Evolutionary conservation across 1,140 invertebrate species (phyloP).

Genomic region (Listronotus bonariensis): DNA sequence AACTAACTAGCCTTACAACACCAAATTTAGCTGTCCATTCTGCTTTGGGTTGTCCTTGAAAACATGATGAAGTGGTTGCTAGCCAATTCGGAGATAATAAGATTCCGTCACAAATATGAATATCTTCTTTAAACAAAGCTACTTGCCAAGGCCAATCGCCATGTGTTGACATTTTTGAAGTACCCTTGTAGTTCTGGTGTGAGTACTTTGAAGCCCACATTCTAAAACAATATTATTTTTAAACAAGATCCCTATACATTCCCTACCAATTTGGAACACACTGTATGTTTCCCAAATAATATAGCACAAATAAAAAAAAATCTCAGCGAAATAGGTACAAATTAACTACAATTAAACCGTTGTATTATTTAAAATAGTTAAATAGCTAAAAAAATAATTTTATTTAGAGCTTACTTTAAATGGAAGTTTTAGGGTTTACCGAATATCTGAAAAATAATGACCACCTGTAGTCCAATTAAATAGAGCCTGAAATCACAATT

Average conservation of each 20-base stretch:
- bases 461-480: too few species aligned
- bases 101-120: constrained; percentile 87
- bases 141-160: constrained; percentile 92
- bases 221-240: constrained; percentile 58
- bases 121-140: constrained; percentile 78
- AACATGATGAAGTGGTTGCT: constrained; percentile 85
- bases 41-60: constrained; percentile 84
- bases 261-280: too few species aligned
- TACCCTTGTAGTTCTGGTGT: constrained; percentile 57
- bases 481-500: too few species aligned
- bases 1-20: constrained; percentile 73
- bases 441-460: too few species aligned
- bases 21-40: constrained; percentile 83
- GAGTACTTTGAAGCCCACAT: constrained; percentile 74
- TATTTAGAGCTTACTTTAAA: too few species aligned
- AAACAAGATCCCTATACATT: too few species aligned
- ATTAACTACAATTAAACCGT: too few species aligned
- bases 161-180: constrained; percentile 72
- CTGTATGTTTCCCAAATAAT: background rate
- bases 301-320: background rate
- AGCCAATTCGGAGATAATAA: constrained; percentile 80
- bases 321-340: too few species aligned
- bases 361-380: too few species aligned
- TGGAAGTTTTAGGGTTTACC: too few species aligned
- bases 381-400: too few species aligned